These are phyloP conservation scores for Saturnia pavonia DNA, from an alignment of 2,888 invertebrate species.

Conservation along the genomic window DNA sequence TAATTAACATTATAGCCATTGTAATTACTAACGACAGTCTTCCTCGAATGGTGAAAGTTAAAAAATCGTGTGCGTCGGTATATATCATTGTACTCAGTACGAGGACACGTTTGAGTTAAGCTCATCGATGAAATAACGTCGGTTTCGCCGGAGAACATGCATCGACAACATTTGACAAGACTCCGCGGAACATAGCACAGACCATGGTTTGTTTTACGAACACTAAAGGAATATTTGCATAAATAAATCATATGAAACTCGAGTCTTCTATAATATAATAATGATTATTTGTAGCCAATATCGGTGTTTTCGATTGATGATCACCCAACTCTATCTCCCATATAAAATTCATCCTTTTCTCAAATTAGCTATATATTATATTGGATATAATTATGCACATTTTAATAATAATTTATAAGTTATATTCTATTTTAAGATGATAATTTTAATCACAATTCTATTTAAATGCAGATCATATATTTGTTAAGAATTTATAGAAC, in stretches of 20 bases:
- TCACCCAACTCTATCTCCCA: background rate
- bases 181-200: background rate
- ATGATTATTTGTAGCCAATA: background rate
- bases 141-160: conserved; percentile 36
- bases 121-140: conserved; percentile 59
- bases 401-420: background rate
- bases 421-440: background rate
- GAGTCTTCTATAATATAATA: background rate
- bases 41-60: conserved; percentile 65
- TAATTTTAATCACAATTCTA: background rate
- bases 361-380: background rate
- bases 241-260: conserved; percentile 2
- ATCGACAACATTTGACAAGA: conserved; percentile 55
- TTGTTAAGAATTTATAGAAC: background rate
- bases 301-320: background rate
- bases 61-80: conserved; percentile 46
- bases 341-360: background rate
- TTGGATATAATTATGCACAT: background rate
- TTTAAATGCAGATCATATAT: too few species aligned
- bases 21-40: conserved; percentile 61
- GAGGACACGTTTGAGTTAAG: conserved; percentile 67
- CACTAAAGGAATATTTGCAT: background rate
- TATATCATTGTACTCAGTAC: conserved; percentile 68
- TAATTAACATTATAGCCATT: conserved; percentile 25
- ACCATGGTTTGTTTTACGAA: background rate